Conservation (phyloP, 2,797 vertebrate genomes). For the Squalus acanthias region DNA sequence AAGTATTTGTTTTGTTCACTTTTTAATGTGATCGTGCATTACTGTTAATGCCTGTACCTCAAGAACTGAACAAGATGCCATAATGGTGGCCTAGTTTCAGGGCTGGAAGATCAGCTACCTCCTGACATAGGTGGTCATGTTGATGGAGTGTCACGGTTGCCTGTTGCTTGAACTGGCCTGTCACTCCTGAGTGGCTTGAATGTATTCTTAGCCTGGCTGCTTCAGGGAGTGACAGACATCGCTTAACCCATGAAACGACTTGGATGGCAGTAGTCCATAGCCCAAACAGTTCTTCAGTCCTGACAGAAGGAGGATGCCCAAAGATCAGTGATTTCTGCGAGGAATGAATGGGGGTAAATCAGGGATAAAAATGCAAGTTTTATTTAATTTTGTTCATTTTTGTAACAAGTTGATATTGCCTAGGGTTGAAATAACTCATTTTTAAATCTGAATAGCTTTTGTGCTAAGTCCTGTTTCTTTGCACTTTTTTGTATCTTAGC, state of each 20-base stretch:
- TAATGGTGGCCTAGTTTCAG: not conserved
- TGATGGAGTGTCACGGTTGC: not conserved
- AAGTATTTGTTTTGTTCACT: not conserved
- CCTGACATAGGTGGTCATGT: not conserved
- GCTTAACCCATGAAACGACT: not conserved
- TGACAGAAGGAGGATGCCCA: not conserved
- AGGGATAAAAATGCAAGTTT: not conserved
- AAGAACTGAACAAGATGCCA: not conserved
- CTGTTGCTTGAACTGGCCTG: not conserved
- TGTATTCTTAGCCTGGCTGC: not conserved
- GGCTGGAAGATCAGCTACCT: not conserved
- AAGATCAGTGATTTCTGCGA: not conserved
- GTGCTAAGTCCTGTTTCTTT: not conserved
- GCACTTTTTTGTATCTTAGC: not conserved
- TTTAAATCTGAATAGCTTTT: slow-evolving; percentile 11
- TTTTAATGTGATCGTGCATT: not conserved
- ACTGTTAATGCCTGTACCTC: not conserved
- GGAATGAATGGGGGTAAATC: not conserved
- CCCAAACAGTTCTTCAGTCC: not conserved
- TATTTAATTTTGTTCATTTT: not conserved
- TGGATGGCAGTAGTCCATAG: not conserved
- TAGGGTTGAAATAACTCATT: not conserved
- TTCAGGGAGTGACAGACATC: not conserved
- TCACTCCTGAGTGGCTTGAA: not conserved
- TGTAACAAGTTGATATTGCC: not conserved